Evolutionary conservation across 2,888 invertebrate genomes (phyloP).

Genomic region (Yponomeuta plumbellus): DNA sequence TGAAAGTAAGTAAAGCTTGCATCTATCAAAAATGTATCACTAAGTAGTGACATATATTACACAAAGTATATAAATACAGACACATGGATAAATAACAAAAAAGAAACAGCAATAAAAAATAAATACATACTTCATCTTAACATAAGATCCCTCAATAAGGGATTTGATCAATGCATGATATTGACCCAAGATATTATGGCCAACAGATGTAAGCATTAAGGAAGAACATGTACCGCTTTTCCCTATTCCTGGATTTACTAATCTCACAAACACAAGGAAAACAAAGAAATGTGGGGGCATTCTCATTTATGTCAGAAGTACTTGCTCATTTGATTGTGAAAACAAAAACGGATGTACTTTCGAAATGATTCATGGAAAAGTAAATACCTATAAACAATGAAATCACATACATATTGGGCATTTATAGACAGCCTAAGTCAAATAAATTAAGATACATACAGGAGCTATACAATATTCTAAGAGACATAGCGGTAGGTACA

Average conservation of each 20-base stretch:
- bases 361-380: too few species aligned
- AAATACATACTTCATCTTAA: slow-evolving; percentile 5
- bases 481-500: not conserved
- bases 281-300: too few species aligned
- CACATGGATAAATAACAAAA: not conserved
- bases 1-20: not conserved
- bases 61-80: not conserved
- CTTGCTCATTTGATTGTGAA: too few species aligned
- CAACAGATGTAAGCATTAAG: slow-evolving; percentile 4
- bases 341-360: too few species aligned
- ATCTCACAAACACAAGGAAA: too few species aligned
- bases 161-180: not conserved
- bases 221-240: too few species aligned
- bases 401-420: too few species aligned
- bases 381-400: too few species aligned
- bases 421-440: not conserved
- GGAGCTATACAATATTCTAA: not conserved
- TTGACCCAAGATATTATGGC: not conserved
- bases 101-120: not conserved
- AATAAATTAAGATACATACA: not conserved
- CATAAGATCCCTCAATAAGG: too few species aligned
- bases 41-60: not conserved
- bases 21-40: not conserved
- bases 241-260: too few species aligned
- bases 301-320: too few species aligned